Evolutionary conservation across 2,888 invertebrate species (phyloP).

Genomic region (Ernsta delagoae): DNA sequence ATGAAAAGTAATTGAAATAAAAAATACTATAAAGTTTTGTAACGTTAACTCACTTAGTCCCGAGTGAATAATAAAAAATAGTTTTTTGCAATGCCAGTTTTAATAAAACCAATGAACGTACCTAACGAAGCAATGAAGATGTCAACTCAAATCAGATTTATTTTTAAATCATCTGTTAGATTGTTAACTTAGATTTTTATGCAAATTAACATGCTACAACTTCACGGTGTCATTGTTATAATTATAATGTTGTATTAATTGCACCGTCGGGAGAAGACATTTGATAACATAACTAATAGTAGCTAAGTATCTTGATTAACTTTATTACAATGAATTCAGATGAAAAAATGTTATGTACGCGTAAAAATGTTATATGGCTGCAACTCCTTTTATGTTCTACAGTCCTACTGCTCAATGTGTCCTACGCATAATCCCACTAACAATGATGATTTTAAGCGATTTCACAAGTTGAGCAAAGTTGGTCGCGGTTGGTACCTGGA

Average conservation of each 20-base stretch:
- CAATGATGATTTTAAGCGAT: no score
- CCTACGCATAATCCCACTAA: no score
- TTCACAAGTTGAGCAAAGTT: no score
- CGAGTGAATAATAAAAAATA: constrained; percentile 12
- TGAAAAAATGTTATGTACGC: no score
- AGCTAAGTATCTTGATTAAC: no score
- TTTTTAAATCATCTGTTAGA: constrained; percentile 7
- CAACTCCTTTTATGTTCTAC: no score
- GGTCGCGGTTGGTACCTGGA: no score
- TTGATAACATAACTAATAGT: neutral
- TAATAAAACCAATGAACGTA: constrained; percentile 8
- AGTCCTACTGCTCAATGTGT: no score
- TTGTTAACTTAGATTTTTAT: constrained; percentile 6
- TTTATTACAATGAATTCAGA: no score
- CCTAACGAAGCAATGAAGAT: constrained; percentile 14
- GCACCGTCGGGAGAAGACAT: neutral
- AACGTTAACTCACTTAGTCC: constrained; percentile 9
- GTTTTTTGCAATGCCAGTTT: constrained; percentile 13
- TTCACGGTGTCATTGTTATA: neutral
- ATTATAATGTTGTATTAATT: neutral
- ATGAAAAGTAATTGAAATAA: neutral
- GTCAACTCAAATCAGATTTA: neutral
- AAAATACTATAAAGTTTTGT: constrained; percentile 5
- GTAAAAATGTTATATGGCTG: no score
- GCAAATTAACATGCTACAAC: neutral